Evolutionary conservation across 1,140 invertebrate species (phyloP).

Genomic region (Trichonephila clavata): DNA sequence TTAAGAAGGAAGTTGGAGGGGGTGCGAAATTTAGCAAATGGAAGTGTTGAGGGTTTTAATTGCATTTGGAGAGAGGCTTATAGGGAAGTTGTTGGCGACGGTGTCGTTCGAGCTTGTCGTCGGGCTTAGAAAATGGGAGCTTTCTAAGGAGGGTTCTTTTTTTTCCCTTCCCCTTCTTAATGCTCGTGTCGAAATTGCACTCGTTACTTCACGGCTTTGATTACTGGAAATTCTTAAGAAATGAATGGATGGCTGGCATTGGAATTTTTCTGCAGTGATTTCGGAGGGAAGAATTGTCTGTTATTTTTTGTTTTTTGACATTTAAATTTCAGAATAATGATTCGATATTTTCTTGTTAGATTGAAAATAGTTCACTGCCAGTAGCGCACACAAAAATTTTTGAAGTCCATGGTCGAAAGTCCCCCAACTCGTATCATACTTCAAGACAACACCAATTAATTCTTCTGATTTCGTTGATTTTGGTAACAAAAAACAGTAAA

Average conservation of each 20-base stretch:
- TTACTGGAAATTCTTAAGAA: constrained; percentile 4
- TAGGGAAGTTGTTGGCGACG: constrained; percentile 1
- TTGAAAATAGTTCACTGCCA: no score
- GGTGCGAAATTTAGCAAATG: constrained; percentile 34
- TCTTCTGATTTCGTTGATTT: no score
- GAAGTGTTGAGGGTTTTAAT: constrained; percentile 41
- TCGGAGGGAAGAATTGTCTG: not conserved
- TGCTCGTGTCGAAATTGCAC: not conserved
- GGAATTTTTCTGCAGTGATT: not conserved
- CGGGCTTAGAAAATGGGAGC: not conserved
- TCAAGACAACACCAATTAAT: no score
- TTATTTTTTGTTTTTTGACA: no score
- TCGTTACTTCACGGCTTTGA: not conserved
- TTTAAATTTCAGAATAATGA: no score
- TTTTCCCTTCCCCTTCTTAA: not conserved
- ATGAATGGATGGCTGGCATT: not conserved
- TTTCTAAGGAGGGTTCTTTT: not conserved
- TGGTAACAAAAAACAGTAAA: no score
- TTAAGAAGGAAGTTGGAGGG: not conserved
- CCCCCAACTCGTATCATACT: no score
- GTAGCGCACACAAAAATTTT: no score
- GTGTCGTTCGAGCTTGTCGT: constrained; percentile 1
- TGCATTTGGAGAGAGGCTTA: constrained; percentile 20
- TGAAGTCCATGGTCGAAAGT: no score
- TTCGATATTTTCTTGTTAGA: no score